Conservation (phyloP, 1,140 invertebrate genomes). For the Zaprionus davidi region DNA sequence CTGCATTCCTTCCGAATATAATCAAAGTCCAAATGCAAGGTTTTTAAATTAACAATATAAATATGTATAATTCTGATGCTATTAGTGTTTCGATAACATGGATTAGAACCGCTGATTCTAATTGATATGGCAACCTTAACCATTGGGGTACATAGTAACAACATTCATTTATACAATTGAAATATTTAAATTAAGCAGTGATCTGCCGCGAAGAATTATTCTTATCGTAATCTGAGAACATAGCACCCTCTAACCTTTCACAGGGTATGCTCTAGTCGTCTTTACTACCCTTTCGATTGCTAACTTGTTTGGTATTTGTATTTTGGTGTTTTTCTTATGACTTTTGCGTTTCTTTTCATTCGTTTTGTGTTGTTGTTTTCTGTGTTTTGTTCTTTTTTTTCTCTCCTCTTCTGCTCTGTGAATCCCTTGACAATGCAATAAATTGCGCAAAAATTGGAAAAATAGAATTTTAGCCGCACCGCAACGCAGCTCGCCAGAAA, state of each 20-base stretch:
- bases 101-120: too few relatives aligned
- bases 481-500: constrained; percentile 51
- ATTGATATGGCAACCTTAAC: too few relatives aligned
- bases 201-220: too few relatives aligned
- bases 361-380: constrained; percentile 21
- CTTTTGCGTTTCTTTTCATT: constrained; percentile 58
- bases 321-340: constrained; percentile 77
- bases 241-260: neutral
- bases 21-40: too few relatives aligned
- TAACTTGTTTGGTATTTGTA: constrained; percentile 69
- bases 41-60: too few relatives aligned
- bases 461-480: constrained; percentile 79
- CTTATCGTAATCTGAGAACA: too few relatives aligned
- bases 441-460: constrained; percentile 81
- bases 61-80: too few relatives aligned
- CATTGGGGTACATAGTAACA: too few relatives aligned
- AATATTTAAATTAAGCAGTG: too few relatives aligned
- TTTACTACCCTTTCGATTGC: neutral
- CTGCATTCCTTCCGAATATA: too few relatives aligned
- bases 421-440: constrained; percentile 82
- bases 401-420: constrained; percentile 28
- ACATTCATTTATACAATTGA: too few relatives aligned
- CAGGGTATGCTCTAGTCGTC: constrained; percentile 4
- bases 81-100: too few relatives aligned
- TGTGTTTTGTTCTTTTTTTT: constrained; percentile 40